Conservation (phyloP, 2,797 vertebrate species). For the Lagocephalus sceleratus region DNA sequence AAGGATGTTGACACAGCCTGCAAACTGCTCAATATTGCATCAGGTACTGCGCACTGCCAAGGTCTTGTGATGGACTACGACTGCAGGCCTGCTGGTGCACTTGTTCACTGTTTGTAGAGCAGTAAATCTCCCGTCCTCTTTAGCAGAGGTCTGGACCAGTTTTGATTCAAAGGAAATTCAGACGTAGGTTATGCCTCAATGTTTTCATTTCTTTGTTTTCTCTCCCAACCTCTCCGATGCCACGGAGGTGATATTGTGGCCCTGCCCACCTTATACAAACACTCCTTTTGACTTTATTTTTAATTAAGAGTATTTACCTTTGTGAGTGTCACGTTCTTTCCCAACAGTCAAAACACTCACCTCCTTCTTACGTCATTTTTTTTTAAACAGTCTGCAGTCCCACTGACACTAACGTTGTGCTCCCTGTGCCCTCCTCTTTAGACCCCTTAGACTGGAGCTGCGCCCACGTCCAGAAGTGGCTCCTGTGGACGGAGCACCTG, state of each 20-base stretch:
- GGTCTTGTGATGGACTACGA: too few species aligned
- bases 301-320: neutral
- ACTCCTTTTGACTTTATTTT: constrained; percentile 25
- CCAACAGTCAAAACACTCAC: too few species aligned
- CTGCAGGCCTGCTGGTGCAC: too few species aligned
- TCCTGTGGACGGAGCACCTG: constrained; percentile 93
- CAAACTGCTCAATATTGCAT: constrained; percentile 90
- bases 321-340: neutral
- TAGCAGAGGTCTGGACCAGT: too few species aligned
- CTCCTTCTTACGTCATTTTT: too few species aligned
- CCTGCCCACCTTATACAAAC: constrained; percentile 62
- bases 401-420: neutral
- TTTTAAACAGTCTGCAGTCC: too few species aligned
- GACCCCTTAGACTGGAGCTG: constrained; percentile 88
- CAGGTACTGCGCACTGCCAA: constrained; percentile 72
- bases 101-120: too few species aligned
- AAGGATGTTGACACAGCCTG: constrained; percentile 96
- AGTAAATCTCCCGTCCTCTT: too few species aligned
- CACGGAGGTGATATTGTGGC: neutral
- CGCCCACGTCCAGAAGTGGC: constrained; percentile 92
- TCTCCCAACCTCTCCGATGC: constrained; percentile 6
- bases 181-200: neutral
- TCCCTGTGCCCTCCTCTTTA: constrained; percentile 35
- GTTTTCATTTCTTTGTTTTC: constrained; percentile 14
- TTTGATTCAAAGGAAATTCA: too few species aligned